Base-by-base conservation (phyloP, 2,113 vertebrate species). In the Cyrtonyx montezumae region DNA sequence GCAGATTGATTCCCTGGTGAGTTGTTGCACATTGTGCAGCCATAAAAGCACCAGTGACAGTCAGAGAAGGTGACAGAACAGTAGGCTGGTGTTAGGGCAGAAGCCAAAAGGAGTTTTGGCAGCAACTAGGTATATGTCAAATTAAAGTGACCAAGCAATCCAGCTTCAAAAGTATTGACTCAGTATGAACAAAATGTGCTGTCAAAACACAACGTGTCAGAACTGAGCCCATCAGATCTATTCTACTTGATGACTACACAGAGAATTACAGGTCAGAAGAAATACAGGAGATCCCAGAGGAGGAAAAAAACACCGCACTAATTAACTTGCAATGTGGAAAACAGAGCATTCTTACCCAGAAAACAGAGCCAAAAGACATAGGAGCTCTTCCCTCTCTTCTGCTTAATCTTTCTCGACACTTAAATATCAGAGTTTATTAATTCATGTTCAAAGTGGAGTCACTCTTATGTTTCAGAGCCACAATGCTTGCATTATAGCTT, bases 81-180 rank as follows among this genome's bases (percentile, higher is more conserved):
- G 93, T 91, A 87, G 90, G 92, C 92, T 89, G 75, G 93, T 96
- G 91, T 94, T 93, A 95, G 92, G 73, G 92, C 68, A 94, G 93
- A 80, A 95, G 88, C 95, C 96, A 95, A 96, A 96, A 93, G 94
- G 96, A 96, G 90, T 90, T 96, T 79, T 86, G 96, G 95, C 94
- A 96, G 90, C 90, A 80, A 6, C 37, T 67, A 90, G 61, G 79
- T 93, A 2, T 53, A 93, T 74, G 79, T 90, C 95, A 94, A 94
- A 93, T 88, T 93, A 84, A 96, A 96, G 94, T 96, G 96, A 95
- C 96, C 96, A 93, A 80, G 88, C 93, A 96, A 86, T 91, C 90
- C 10, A 2, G 94, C 91, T 94, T 96, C 91, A 84, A 17, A 91
- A 96, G 84, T 95, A 92, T 95, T 94, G 95, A 95, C 93, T 96